phyloP scores from a whole-genome alignment of 2,113 vertebrate species.

The Actenoides hombroni region DNA sequence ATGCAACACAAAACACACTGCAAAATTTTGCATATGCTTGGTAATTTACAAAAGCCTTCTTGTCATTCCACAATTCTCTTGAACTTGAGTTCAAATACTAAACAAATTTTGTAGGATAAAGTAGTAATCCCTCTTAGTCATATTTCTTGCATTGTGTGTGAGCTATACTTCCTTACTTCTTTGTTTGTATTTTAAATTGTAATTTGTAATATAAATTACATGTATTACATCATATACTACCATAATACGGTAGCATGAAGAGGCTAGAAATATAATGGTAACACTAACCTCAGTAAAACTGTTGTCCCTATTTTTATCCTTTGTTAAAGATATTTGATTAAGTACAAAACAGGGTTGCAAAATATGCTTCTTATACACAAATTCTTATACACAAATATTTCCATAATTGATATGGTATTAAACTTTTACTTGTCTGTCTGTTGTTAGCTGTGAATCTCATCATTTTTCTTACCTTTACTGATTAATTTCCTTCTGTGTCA shows the following conservation, averaged over 20 bases:
- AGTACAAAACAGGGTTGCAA: neutral
- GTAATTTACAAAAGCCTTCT: neutral
- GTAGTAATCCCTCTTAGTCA: neutral
- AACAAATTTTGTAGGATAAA: neutral
- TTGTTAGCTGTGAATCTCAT: neutral
- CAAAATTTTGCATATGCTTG: neutral
- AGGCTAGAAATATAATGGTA: neutral
- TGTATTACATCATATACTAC: neutral
- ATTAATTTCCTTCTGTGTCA: neutral
- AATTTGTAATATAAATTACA: neutral
- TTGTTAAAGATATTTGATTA: neutral
- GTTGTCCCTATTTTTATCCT: neutral
- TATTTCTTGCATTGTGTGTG: neutral
- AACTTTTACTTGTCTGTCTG: neutral
- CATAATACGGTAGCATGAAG: neutral
- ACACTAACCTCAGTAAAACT: neutral
- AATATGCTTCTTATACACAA: neutral
- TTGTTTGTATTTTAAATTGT: neutral
- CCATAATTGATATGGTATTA: neutral
- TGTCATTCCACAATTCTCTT: neutral
- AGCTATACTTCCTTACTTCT: neutral
- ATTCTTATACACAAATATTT: neutral
- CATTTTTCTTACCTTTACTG: neutral
- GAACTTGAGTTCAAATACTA: neutral
- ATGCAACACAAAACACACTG: neutral